Percentiles rank a stretch among this genome's conserved stretches.
Conservation (phyloP, 1,140 invertebrate genomes). For the Periplaneta americana region DNA sequence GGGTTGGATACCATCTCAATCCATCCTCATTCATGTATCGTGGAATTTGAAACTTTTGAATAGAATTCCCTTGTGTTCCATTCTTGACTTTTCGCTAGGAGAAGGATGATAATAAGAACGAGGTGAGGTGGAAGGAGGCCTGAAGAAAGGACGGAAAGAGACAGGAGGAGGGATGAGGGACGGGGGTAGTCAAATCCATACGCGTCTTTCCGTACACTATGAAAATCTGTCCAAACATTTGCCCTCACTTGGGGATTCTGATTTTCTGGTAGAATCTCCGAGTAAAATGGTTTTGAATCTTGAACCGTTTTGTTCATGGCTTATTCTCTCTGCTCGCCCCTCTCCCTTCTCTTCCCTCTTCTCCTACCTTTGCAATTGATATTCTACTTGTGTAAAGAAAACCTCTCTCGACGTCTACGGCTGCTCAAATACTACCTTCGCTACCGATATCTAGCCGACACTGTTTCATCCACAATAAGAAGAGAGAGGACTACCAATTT, state of each 20-base stretch:
- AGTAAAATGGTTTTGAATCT: slow-evolving; percentile 1
- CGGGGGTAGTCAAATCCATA: background rate
- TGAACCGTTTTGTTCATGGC: background rate
- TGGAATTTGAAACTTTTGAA: background rate
- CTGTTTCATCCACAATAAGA: background rate
- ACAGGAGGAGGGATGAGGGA: too few species aligned
- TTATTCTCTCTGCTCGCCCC: background rate
- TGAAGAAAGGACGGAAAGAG: too few species aligned
- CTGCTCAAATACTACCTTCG: background rate
- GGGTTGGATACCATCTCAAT: background rate
- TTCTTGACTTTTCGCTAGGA: background rate
- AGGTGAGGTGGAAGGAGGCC: background rate
- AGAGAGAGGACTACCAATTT: background rate
- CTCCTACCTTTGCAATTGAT: background rate
- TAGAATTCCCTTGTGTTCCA: background rate
- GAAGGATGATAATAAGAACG: background rate
- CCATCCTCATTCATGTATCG: background rate
- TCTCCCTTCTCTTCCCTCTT: background rate
- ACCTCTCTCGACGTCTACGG: background rate
- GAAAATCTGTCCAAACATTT: slow-evolving; percentile 6
- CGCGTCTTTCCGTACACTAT: background rate
- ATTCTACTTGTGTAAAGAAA: background rate
- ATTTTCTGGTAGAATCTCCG: background rate
- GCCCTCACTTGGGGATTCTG: background rate
- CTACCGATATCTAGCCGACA: background rate